Evolutionary conservation across 2,797 vertebrate genomes (phyloP), one percentile per base, ranked within the genome.

Genomic region (Gobionotothen gibberifrons): DNA sequence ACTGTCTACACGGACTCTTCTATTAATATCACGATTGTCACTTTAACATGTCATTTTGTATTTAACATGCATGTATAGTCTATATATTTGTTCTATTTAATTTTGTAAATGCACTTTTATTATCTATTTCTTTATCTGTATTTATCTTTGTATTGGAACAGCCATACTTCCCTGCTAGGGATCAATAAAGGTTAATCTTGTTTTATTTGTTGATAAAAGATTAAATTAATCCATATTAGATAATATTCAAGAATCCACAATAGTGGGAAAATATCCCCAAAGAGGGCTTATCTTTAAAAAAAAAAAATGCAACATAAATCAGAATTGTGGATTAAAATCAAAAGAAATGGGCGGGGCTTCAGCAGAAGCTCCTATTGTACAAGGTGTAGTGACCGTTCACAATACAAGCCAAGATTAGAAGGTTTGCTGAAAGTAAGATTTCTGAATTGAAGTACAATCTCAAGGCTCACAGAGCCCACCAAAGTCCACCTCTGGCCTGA

Each of bases 401-500:
- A 74, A 79, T 54, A 72, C 51, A 74, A 61, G 36, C 15, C 22
- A 32, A 22, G 10, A n/a, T n/a, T n/a, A n/a, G n/a, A 21, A 62
- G 52, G 12, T 61, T 68, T 67, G 44, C 63, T 21, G 63, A 78
- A 83, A 66, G 58, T 8, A 63, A 61, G 19, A 72, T 83, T 66
- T 76, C 57, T 47, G 72, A 81, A 84, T 53, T 53, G 19, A 74
- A 53, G 56, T 58, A 60, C 69, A 74, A 74, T 76, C 74, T 79
- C 64, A 42, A 65, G 58, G 80, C 65, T 84, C 60, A 62, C 57
- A 57, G 44, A 13, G 32, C 72, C 76, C 80, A 66, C 69, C 22
- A 22, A 86, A 67, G 78, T 76, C 75, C 56, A 73, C 78, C 78
- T 59, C 69, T 76, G 73, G 81, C 70, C 69, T 56, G 61, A 82